These are phyloP conservation scores for Chymomyza caudatula DNA, from an alignment of 2,888 invertebrate species.

Conservation along the genomic window DNA sequence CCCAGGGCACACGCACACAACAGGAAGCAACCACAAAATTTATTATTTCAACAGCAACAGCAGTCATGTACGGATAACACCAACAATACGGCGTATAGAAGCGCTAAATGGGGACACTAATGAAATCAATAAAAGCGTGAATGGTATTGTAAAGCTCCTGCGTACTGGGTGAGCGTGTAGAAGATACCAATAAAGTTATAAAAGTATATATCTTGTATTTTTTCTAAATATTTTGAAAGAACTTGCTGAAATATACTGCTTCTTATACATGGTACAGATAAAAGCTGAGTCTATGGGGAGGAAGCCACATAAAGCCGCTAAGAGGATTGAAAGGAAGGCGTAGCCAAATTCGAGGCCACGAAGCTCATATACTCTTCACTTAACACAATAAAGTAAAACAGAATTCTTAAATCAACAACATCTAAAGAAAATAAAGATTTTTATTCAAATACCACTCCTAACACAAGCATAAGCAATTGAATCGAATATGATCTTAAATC, in stretches of 20 bases:
- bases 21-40: conserved; percentile 69
- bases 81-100: conserved; percentile 46
- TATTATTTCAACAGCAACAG: conserved; percentile 60
- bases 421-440: too few species aligned
- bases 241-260: neutral
- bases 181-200: neutral
- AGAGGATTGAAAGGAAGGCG: neutral
- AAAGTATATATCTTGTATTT: neutral
- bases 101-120: conserved; percentile 40
- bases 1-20: conserved; percentile 61
- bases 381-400: too few species aligned
- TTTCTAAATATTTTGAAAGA: neutral
- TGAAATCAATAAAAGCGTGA: conserved; percentile 41
- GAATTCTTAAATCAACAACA: too few species aligned
- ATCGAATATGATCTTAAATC: too few species aligned
- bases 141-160: neutral
- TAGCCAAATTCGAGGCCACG: neutral
- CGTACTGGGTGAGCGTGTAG: neutral
- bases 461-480: too few species aligned
- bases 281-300: conserved; percentile 35
- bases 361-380: neutral
- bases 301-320: conserved; percentile 17
- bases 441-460: too few species aligned
- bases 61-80: conserved; percentile 42
- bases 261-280: neutral